A percentile compares a stretch with the other conserved stretches of the same genome.
phyloP scores from a whole-genome alignment of 1,140 invertebrate genomes.

The Lucilia sericata region DNA sequence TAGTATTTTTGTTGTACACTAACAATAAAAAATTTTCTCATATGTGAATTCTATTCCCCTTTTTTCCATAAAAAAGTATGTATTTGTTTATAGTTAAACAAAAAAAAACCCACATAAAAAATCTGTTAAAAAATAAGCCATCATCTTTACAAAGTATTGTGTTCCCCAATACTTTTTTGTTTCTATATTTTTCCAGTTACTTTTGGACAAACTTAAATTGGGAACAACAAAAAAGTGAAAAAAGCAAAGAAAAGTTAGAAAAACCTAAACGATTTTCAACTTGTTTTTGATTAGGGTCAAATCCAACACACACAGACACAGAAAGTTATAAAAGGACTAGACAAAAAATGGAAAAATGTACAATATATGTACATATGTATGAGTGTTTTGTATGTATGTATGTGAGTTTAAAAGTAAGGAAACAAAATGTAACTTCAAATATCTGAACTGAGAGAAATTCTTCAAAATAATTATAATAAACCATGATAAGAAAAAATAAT shows the following conservation, averaged over 20 bases:
- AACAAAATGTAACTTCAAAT: constrained; percentile 30
- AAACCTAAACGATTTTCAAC: constrained; percentile 42
- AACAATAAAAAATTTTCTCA: no score
- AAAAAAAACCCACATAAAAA: no score
- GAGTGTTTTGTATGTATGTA: not conserved
- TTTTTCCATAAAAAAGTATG: no score
- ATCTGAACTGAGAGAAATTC: not conserved
- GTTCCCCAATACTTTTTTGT: not conserved
- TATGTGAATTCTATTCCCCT: no score
- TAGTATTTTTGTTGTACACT: no score
- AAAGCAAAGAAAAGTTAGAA: not conserved
- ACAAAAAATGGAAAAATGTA: not conserved
- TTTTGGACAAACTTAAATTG: constrained; percentile 21
- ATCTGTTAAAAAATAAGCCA: not conserved
- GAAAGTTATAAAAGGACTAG: constrained; percentile 9
- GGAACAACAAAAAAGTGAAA: not conserved
- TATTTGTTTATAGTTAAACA: no score
- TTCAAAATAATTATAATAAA: no score
- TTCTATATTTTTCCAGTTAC: not conserved
- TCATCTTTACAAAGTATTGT: constrained; percentile 1
- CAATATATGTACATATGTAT: not conserved
- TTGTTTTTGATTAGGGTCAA: constrained; percentile 43
- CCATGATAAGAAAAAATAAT: no score
- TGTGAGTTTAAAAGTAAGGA: not conserved
- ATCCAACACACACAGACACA: constrained; percentile 26